Evolutionary conservation across 2,888 invertebrate genomes (phyloP).

Genomic region (Meteorus cinctellus): DNA sequence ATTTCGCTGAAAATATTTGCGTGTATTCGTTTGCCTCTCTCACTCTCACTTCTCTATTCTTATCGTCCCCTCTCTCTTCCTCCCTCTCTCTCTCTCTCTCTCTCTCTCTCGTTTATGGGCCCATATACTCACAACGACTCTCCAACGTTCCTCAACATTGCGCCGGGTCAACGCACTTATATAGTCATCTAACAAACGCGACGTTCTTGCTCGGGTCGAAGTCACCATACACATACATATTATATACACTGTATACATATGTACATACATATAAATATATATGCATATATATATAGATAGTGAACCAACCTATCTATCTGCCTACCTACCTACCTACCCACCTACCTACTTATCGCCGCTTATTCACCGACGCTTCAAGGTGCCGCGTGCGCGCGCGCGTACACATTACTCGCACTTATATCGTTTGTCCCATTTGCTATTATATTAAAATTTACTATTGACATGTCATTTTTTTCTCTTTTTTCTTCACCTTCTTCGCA

Average conservation of each 20-base stretch:
- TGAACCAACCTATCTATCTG: constrained; percentile 47
- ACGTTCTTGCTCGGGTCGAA: constrained; percentile 40
- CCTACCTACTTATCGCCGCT: constrained; percentile 72
- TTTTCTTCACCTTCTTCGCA: not conserved
- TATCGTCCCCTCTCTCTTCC: not conserved
- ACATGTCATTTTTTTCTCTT: not conserved
- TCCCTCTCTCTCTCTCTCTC: constrained; percentile 1
- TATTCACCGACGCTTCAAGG: constrained; percentile 61
- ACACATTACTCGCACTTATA: constrained; percentile 19
- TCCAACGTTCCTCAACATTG: constrained; percentile 58
- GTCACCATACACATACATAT: constrained; percentile 12
- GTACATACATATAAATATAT: constrained; percentile 4
- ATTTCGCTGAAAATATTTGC: not conserved
- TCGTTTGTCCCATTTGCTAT: not conserved
- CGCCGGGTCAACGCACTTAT: constrained; percentile 71
- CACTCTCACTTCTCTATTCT: constrained; percentile 12
- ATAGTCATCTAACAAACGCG: constrained; percentile 61
- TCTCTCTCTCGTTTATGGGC: constrained; percentile 5
- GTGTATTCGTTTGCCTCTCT: not conserved
- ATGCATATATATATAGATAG: constrained; percentile 1
- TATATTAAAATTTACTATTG: constrained; percentile 4
- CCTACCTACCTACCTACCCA: constrained; percentile 70
- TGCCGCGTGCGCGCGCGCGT: constrained; percentile 42
- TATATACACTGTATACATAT: constrained; percentile 33
- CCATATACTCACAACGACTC: constrained; percentile 14